Conservation (phyloP, 2,797 vertebrate species). For the Sorex maritimensis region DNA sequence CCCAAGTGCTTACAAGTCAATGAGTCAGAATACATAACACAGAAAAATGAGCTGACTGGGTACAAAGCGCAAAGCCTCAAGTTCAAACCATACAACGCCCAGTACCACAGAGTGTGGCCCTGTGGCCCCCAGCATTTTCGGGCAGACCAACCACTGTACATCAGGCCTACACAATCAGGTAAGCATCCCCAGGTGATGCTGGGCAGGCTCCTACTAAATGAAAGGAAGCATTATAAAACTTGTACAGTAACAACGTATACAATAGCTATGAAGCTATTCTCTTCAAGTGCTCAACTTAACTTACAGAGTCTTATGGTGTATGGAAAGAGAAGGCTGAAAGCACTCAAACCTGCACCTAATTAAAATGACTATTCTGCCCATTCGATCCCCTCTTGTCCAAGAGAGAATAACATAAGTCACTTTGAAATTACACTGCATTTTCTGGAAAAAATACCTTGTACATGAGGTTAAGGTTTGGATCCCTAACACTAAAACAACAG, state of each 20-base stretch:
- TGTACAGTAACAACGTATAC: background rate
- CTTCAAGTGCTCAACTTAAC: background rate
- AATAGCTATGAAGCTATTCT: conserved; percentile 15
- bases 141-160: too few relatives aligned
- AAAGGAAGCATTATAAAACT: background rate
- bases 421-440: background rate
- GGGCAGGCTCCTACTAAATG: background rate
- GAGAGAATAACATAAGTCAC: conserved; percentile 4
- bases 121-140: too few relatives aligned
- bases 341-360: background rate
- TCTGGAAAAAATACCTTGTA: too few relatives aligned
- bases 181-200: too few relatives aligned
- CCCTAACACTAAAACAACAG: too few relatives aligned
- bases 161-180: too few relatives aligned
- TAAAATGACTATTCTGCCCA: conserved; percentile 14
- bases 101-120: too few relatives aligned
- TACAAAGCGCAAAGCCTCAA: too few relatives aligned
- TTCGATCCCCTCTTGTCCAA: background rate
- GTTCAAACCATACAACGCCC: too few relatives aligned
- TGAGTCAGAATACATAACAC: background rate
- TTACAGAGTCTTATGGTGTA: background rate
- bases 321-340: background rate
- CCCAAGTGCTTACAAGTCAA: conserved; percentile 42
- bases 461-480: too few relatives aligned
- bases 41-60: too few relatives aligned